Evolutionary conservation across 2,113 vertebrate species (phyloP).

Genomic region (Sminthopsis crassicaudata): DNA sequence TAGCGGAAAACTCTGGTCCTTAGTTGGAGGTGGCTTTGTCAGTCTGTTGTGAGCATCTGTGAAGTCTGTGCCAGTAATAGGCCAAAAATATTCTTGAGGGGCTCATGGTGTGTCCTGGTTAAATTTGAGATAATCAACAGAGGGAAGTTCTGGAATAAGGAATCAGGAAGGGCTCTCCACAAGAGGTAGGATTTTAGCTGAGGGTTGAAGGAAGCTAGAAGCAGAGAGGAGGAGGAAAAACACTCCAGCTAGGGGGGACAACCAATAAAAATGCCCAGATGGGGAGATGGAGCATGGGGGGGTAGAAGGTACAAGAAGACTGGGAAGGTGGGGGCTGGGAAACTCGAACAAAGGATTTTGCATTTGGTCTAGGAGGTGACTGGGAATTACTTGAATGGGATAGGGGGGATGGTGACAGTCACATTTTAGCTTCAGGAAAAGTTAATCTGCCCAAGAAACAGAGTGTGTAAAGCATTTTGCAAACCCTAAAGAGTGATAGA

Average conservation of each 20-base stretch:
- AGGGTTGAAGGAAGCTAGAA: background rate
- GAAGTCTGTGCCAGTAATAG: background rate
- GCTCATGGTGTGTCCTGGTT: background rate
- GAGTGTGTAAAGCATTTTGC: background rate
- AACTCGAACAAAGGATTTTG: background rate
- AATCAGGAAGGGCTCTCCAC: too few species aligned
- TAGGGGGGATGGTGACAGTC: background rate
- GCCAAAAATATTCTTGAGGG: background rate
- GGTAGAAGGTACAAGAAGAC: background rate
- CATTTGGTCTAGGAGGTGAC: background rate
- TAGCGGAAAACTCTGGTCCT: background rate
- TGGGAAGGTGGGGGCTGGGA: background rate
- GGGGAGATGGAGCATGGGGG: background rate
- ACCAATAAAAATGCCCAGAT: too few species aligned
- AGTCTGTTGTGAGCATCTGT: background rate
- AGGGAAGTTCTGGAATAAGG: background rate
- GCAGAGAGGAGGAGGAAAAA: background rate
- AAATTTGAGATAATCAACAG: background rate
- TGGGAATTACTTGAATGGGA: background rate
- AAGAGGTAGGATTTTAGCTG: background rate
- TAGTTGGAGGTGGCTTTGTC: too few species aligned
- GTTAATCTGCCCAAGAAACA: background rate
- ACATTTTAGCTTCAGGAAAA: background rate
- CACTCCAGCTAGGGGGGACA: too few species aligned
- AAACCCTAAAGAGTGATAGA: background rate